phyloP scores from a whole-genome alignment of 2,113 vertebrate genomes.

The Podilymbus podiceps region DNA sequence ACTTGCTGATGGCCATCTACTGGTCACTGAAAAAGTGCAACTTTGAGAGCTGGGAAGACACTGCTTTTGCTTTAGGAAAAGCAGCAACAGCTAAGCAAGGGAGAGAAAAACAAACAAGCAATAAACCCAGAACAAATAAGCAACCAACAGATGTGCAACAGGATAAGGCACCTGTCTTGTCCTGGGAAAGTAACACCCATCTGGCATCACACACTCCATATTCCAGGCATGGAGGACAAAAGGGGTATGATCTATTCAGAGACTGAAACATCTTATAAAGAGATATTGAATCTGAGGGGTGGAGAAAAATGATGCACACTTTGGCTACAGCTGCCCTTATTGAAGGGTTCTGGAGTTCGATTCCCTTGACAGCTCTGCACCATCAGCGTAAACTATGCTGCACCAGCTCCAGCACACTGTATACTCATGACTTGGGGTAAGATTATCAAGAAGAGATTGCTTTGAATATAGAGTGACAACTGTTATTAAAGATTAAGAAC shows the following conservation, averaged over 20 bases:
- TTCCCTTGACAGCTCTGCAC: background rate
- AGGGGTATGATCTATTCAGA: background rate
- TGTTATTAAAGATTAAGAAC: background rate
- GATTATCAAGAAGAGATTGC: background rate
- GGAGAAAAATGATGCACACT: background rate
- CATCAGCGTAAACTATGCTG: background rate
- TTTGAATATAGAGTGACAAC: background rate
- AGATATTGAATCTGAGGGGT: background rate
- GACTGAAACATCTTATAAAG: background rate
- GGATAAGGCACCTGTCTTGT: background rate
- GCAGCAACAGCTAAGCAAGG: background rate
- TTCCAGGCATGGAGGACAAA: background rate
- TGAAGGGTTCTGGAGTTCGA: accelerated
- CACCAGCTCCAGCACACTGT: background rate
- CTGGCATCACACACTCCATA: background rate
- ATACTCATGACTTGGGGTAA: background rate
- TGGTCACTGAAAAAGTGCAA: background rate
- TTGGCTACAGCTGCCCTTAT: background rate
- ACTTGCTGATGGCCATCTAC: background rate
- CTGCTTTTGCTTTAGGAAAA: background rate
- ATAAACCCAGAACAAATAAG: background rate
- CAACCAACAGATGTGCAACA: background rate
- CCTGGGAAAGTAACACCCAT: background rate
- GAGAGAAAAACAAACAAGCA: too few relatives aligned
- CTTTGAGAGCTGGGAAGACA: background rate